Evolutionary conservation across 2,113 vertebrate species (phyloP), one percentile per base, ranked within the genome.

Genomic region (Capra hircus): DNA sequence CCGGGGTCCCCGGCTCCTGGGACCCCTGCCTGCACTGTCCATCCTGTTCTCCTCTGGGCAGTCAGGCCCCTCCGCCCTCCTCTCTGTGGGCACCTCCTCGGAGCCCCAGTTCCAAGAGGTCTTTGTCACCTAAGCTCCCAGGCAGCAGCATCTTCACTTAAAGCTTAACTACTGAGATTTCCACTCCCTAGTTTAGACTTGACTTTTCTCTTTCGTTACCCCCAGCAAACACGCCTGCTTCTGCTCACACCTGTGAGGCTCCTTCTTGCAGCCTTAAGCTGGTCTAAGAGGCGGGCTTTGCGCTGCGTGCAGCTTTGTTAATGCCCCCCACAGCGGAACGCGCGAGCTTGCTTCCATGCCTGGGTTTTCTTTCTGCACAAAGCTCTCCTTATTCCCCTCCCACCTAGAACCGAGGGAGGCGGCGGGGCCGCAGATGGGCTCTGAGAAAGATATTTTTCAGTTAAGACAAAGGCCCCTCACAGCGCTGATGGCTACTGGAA

Each of bases 391-490:
- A 83, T 82, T 95, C 23, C 7, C 55, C 82, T 88, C 90, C 90
- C 45, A 94, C 90, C 78, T 91, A 91, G 36, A 64, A 57, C 28
- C 4, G 14, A 91, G 64, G 91, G 21, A 62, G 55, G 77, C 78
- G 40, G 5, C 53, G 53, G 15, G 21, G 45, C 89, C 59, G 77
- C 81, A 90, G 85, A 57, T 1, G 28, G 60, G 30, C 33, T 36
- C 84, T 92, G 77, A 28, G 59, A 96, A 92, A 64, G 88, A 85
- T 81, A 67, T 30, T 95, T 45, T 95, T 64, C 12, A 33, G 48
- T 77, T 52, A 57, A 97, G 59, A 95, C 95, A 97, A 97, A 94
- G 77, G 36, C 43, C 36, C 30, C 19, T 94, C 71, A 71, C 0
- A 91, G 80, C 57, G 82, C 64, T 3, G 1, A 11, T 33, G 48